phyloP scores from a whole-genome alignment of 2,797 vertebrate genomes.

The Micropoecilia bifurca region DNA sequence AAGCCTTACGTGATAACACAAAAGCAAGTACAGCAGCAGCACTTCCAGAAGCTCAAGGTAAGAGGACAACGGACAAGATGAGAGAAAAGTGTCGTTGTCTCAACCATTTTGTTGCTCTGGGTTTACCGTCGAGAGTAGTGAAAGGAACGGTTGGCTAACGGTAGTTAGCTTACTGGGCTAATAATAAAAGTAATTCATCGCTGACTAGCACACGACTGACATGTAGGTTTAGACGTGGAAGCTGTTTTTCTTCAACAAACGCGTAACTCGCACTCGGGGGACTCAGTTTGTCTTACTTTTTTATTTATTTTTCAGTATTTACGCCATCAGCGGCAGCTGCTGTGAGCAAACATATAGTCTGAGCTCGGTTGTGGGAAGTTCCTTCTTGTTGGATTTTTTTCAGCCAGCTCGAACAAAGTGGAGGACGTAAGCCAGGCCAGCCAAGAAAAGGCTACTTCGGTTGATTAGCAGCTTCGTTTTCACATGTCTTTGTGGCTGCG shows the following conservation, averaged over 20 bases:
- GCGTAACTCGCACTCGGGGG: slow-evolving; percentile 39
- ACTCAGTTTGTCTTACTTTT: slow-evolving; percentile 58
- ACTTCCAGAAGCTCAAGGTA: slow-evolving; percentile 90
- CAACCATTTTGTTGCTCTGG: slow-evolving; percentile 80
- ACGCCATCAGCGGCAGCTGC: slow-evolving; percentile 54
- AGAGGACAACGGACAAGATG: slow-evolving; percentile 70
- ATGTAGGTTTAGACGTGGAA: slow-evolving; percentile 38
- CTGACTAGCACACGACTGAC: slow-evolving; percentile 41
- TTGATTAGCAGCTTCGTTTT: slow-evolving; percentile 66
- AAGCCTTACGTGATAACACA: slow-evolving; percentile 86
- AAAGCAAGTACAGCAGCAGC: slow-evolving; percentile 88
- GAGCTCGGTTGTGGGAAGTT: slow-evolving; percentile 74
- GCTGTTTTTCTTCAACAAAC: slow-evolving; percentile 37
- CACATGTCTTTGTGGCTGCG: slow-evolving; percentile 64
- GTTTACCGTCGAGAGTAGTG: slow-evolving; percentile 66
- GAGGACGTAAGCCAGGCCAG: slow-evolving; percentile 74
- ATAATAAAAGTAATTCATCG: slow-evolving; percentile 76
- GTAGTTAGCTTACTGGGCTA: slow-evolving; percentile 69
- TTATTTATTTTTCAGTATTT: slow-evolving; percentile 37
- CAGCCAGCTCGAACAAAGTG: slow-evolving; percentile 77
- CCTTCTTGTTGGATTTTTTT: slow-evolving; percentile 69
- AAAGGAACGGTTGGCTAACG: slow-evolving; percentile 64
- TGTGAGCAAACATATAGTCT: slow-evolving; percentile 64
- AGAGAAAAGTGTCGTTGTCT: slow-evolving; percentile 78
- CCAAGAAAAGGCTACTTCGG: slow-evolving; percentile 61